These are phyloP conservation scores for Lutraria rhynchaena DNA, from an alignment of 1,140 invertebrate species.

Conservation along the genomic window DNA sequence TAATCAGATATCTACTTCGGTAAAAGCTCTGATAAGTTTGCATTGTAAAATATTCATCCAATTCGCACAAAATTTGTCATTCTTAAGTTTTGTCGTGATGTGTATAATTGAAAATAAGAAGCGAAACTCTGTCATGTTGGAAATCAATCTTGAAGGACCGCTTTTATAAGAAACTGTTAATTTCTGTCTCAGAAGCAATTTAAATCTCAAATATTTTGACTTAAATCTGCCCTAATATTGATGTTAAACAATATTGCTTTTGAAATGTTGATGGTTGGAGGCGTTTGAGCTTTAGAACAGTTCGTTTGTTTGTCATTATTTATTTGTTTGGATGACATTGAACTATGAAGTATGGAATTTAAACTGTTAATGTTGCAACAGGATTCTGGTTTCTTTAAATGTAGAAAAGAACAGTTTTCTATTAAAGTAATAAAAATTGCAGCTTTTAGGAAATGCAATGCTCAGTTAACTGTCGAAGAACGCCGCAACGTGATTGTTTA, in stretches of 20 bases:
- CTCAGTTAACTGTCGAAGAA: no score
- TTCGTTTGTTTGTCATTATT: constrained; percentile 37
- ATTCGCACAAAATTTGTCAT: no score
- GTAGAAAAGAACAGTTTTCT: constrained; percentile 16
- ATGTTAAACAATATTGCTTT: constrained; percentile 45
- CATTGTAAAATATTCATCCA: no score
- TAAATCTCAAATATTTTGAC: constrained; percentile 61
- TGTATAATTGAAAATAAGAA: constrained; percentile 46
- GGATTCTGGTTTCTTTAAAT: constrained; percentile 27
- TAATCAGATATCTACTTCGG: no score
- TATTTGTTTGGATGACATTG: constrained; percentile 30
- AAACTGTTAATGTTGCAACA: constrained; percentile 41
- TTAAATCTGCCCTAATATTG: constrained; percentile 52
- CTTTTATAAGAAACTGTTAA: constrained; percentile 51
- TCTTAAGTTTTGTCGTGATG: not conserved
- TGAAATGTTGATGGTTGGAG: constrained; percentile 34
- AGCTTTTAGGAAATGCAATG: not conserved
- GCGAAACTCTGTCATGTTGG: constrained; percentile 37
- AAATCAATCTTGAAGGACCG: constrained; percentile 38
- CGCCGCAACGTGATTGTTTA: no score
- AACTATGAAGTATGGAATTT: constrained; percentile 34
- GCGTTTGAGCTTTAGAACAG: constrained; percentile 23
- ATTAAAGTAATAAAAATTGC: constrained; percentile 38
- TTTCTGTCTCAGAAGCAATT: constrained; percentile 48
- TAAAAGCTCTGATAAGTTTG: no score